Evolutionary conservation across 2,888 invertebrate genomes (phyloP).

Genomic region (Drosophila hamatofila): DNA sequence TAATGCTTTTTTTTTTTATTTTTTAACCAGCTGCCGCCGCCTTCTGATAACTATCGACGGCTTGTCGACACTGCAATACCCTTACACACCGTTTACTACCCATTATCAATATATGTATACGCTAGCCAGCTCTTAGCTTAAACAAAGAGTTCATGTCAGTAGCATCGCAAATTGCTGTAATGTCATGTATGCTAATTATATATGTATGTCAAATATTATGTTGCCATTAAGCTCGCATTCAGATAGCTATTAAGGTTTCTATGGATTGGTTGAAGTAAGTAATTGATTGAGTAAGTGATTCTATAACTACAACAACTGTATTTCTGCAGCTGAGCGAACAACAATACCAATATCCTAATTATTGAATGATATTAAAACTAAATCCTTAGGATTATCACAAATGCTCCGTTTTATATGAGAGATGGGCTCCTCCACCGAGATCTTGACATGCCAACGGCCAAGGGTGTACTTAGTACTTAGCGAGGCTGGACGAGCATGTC

Average conservation of each 20-base stretch:
- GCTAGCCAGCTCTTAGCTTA: background rate
- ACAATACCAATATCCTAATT: too few species aligned
- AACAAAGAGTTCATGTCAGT: background rate
- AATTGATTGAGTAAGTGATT: background rate
- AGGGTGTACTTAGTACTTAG: too few species aligned
- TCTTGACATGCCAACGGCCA: too few species aligned
- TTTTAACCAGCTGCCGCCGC: slow-evolving; percentile 13
- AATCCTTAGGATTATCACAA: too few species aligned
- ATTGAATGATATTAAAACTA: too few species aligned
- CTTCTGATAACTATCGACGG: background rate
- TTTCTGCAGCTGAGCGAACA: too few species aligned
- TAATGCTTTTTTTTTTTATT: slow-evolving; percentile 25
- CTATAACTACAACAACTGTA: too few species aligned
- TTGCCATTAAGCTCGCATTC: background rate
- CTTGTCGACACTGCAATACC: background rate
- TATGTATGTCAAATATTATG: background rate
- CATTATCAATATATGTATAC: background rate
- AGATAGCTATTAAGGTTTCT: background rate
- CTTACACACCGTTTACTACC: background rate
- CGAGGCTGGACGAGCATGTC: too few species aligned
- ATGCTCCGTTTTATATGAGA: too few species aligned
- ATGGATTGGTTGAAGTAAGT: background rate
- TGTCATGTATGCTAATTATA: background rate
- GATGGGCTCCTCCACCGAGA: too few species aligned
- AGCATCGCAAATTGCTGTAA: background rate